Evolutionary conservation across 2,797 vertebrate species (phyloP), one percentile per base, ranked within the genome.

Genomic region (Phrynocephalus forsythii): DNA sequence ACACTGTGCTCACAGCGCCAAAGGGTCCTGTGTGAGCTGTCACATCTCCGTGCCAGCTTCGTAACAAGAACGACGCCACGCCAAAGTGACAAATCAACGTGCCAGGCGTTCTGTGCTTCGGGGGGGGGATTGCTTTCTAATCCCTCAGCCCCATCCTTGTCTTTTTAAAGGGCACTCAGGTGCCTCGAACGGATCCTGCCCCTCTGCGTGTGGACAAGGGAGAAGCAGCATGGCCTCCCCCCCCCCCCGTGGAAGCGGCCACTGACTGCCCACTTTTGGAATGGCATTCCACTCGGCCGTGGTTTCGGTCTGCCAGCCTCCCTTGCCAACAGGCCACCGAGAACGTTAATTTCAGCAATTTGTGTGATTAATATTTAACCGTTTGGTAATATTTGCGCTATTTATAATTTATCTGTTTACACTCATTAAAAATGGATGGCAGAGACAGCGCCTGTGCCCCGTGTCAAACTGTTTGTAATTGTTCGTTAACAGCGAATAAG

Each of bases 331-430:
- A 87, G 5, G 86, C 79, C 90, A 89, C 78, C 63, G 1, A 22
- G 92, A 94, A 84, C 91, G 93, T 94, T 94, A 95, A 94, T 95
- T 94, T 94, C 94, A 95, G 90, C 94, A 95, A 95, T 94, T 44
- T 92, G 91, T 0, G 0, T 68, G 86, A 95, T 94, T 92, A 95
- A 95, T 94, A 94, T 95, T 96, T 95, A 94, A 96, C 67, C 79
- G 72, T 92, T 94, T 88, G 72, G 90, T 92, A 89, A 92, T 94
- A 91, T 94, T 94, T 94, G 88, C 91, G 86, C 91, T 90, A 94
- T 96, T 93, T 93, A 95, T 95, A 95, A 95, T 95, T 95, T 50
- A 95, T 93, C 82, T 95, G 94, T 94, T 95, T 95, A 93, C 89
- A 87, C 68, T 92, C 91, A 95, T 95, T 92, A 95, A 95, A 94